These are phyloP conservation scores for Burhinus bistriatus DNA, from an alignment of 2,113 vertebrate genomes.

Conservation along the genomic window DNA sequence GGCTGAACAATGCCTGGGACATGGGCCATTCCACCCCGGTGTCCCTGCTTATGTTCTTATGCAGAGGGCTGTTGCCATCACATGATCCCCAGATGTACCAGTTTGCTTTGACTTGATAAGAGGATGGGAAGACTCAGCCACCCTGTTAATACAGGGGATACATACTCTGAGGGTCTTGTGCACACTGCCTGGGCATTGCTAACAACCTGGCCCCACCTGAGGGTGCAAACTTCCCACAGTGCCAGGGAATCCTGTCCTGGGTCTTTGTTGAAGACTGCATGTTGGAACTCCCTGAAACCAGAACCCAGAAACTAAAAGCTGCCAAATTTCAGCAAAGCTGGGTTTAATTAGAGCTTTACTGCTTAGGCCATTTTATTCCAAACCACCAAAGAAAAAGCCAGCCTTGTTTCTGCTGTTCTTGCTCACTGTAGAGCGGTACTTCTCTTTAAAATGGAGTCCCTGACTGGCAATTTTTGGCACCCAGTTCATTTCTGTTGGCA, in stretches of 20 bases:
- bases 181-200: not conserved
- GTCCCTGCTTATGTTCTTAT: fast-evolving
- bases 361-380: not conserved
- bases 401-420: not conserved
- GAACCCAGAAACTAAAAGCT: not conserved
- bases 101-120: not conserved
- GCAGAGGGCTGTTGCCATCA: not conserved
- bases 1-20: not conserved
- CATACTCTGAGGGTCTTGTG: not conserved
- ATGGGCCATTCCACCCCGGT: fast-evolving
- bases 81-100: not conserved
- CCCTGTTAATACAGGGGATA: not conserved
- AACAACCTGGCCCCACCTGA: not conserved
- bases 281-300: not conserved
- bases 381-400: not conserved
- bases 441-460: not conserved
- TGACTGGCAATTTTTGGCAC: not conserved
- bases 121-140: not conserved
- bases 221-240: not conserved
- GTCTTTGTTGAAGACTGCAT: not conserved
- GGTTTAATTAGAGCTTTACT: not conserved
- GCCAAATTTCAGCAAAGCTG: not conserved
- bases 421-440: not conserved
- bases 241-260: not conserved
- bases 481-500: not conserved